These are phyloP conservation scores for Acanthosoma haemorrhoidale DNA, from an alignment of 2,888 invertebrate species.

Conservation along the genomic window DNA sequence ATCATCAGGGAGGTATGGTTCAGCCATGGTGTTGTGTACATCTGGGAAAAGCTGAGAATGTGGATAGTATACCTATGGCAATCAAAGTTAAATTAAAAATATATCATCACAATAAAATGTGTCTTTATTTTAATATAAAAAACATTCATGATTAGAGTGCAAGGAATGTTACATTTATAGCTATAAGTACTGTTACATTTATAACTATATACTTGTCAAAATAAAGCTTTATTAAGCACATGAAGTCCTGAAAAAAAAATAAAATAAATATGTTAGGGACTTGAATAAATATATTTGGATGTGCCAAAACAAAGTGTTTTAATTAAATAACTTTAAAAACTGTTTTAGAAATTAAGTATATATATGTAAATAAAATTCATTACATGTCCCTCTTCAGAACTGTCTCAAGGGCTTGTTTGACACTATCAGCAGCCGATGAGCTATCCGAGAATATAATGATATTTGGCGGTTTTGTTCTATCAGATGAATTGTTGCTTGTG, in stretches of 20 bases:
- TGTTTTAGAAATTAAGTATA: background rate
- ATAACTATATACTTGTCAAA: no score
- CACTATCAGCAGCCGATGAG: conserved; percentile 64
- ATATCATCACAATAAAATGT: no score
- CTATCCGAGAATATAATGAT: conserved; percentile 78
- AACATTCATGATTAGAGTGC: no score
- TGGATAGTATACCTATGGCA: conserved; percentile 52
- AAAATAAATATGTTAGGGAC: background rate
- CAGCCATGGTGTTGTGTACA: conserved; percentile 53
- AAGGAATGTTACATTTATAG: no score
- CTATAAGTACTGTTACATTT: no score
- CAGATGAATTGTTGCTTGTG: conserved; percentile 23
- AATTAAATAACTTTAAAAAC: conserved; percentile 13
- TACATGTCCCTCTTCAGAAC: conserved; percentile 69
- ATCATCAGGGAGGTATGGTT: conserved; percentile 67
- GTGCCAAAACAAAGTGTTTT: background rate
- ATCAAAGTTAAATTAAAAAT: no score
- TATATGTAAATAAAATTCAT: conserved; percentile 22
- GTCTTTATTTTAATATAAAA: no score
- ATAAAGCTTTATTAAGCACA: no score
- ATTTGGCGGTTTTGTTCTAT: conserved; percentile 62
- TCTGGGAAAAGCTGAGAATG: conserved; percentile 47
- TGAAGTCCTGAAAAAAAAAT: background rate
- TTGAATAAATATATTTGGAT: background rate
- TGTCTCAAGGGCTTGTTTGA: conserved; percentile 62